These are phyloP conservation scores for Pristionchus japonicus DNA, from an alignment of 2,888 invertebrate genomes.

Conservation along the genomic window DNA sequence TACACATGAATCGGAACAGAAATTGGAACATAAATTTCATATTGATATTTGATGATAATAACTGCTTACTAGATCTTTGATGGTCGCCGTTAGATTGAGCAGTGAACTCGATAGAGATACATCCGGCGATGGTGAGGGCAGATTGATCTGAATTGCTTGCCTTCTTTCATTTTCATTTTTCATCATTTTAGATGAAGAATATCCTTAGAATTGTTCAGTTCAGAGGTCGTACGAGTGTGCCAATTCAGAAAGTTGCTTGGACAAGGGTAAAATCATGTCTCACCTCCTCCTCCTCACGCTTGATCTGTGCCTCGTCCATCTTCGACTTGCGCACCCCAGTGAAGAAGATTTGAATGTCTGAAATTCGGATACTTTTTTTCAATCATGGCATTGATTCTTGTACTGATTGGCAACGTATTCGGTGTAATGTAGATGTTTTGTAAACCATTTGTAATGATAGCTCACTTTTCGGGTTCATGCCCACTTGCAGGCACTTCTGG, in stretches of 20 bases:
- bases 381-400: too few relatives aligned
- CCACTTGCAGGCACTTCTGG: slow-evolving; percentile 43
- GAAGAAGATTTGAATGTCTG: slow-evolving; percentile 13
- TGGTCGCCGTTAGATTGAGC: slow-evolving; percentile 8
- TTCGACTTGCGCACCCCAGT: neutral
- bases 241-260: too few relatives aligned
- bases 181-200: too few relatives aligned
- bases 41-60: too few relatives aligned
- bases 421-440: neutral
- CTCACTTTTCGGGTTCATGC: slow-evolving; percentile 47
- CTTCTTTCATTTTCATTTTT: too few relatives aligned
- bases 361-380: neutral
- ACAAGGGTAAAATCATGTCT: too few relatives aligned
- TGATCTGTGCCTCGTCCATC: neutral
- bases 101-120: neutral
- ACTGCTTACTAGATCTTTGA: slow-evolving; percentile 39
- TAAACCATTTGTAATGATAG: neutral
- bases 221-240: too few relatives aligned
- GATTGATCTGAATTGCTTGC: neutral
- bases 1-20: too few relatives aligned
- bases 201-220: too few relatives aligned
- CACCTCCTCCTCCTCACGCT: slow-evolving; percentile 29
- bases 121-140: neutral
- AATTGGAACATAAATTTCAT: too few relatives aligned
- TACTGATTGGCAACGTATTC: too few relatives aligned